These are phyloP conservation scores for Rhinopithecus roxellana DNA, from an alignment of 2,113 vertebrate genomes.

Conservation along the genomic window DNA sequence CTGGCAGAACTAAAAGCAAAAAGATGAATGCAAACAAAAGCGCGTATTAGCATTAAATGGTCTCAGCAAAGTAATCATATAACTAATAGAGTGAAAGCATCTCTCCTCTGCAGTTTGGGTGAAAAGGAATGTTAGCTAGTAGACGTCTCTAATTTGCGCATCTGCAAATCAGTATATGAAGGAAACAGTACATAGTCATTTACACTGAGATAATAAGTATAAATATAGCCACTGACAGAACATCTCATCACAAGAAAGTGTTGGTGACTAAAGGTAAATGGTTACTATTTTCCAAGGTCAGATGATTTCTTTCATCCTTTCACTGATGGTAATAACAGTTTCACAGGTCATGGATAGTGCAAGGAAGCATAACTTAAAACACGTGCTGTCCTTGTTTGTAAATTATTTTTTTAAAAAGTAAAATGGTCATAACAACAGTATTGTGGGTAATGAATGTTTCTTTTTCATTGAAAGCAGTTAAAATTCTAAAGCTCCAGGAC, in stretches of 20 bases:
- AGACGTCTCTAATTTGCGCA: neutral
- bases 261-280: neutral
- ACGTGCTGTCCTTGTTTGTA: neutral
- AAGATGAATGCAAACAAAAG: neutral
- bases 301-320: slow-evolving; percentile 1
- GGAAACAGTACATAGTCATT: neutral
- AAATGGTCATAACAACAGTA: neutral
- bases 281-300: slow-evolving; percentile 17
- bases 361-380: neutral
- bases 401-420: neutral
- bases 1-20: neutral
- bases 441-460: neutral
- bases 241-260: neutral
- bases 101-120: neutral
- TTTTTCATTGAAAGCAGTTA: neutral
- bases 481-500: neutral
- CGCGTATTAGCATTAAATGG: neutral
- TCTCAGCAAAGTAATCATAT: neutral
- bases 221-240: neutral
- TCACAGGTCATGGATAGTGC: neutral
- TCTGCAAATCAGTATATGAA: neutral
- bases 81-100: neutral
- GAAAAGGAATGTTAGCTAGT: neutral
- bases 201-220: neutral
- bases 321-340: slow-evolving; percentile 28